Evolutionary conservation across 2,888 invertebrate genomes (phyloP), one percentile per base, ranked within the genome.

Genomic region (Corbicula japonica): DNA sequence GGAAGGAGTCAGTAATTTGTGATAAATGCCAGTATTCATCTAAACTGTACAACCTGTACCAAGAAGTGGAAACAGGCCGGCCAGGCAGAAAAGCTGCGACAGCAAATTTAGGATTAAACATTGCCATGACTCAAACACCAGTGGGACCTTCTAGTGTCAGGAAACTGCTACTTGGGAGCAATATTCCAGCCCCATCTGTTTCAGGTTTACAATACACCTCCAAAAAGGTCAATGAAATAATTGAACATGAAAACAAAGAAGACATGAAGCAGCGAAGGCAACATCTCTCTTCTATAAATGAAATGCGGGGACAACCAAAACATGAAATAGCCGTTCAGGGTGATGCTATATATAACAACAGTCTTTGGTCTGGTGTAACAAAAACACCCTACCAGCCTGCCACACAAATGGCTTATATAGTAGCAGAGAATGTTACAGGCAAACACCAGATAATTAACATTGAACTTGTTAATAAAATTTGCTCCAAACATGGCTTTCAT

Each of bases 401-500:
- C 3, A 52, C 65, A 32, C 65, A 65, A 21, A 28, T 21, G 5
- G 23, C 35, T 6, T 21, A 32, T 4, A 52, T 34, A 10, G 12
- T 52, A 10, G 52, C 28, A 23, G 52, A 52, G 18, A 48, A 65
- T 52, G n/a, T 50, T 6, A 65, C 65, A 8, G 6, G 1, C 4
- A 50, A 52, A 15, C 30, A 34, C 32, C 65, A 65, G 35, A 50
- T 65, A 32, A 23, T 65, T 32, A 52, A 34, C 10, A 23, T 30
- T 4, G 65, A 65, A 28, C 23, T 35, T 15, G 52, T 65, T 2
- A 65, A 34, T 23, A 50, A 65, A 35, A 18, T 65, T 10, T 65
- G 65, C 30, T 50, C 65, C 6, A 65, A 65, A 38, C 50, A 50
- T 28, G 52, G 65, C 28, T 65, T 65, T 52, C 52, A 65, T 26